Conservation (phyloP, 1,140 invertebrate genomes). For the Asobara japonica region DNA sequence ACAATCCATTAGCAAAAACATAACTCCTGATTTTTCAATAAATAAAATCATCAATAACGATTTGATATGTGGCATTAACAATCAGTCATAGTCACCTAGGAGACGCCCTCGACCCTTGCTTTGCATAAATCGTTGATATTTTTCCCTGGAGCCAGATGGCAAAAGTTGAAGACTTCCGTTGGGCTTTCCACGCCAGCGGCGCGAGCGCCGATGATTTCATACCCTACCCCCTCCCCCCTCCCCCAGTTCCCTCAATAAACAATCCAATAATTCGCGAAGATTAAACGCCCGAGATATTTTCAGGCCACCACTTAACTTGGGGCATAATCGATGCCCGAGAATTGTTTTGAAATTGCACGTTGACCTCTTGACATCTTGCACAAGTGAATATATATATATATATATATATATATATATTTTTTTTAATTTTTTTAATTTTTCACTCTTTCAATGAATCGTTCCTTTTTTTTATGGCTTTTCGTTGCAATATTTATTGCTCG, state of each 20-base stretch:
- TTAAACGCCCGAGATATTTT: slow-evolving; percentile 6
- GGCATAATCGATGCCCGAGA: background rate
- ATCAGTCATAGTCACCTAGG: background rate
- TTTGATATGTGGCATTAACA: too few relatives aligned
- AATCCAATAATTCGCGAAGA: slow-evolving; percentile 12
- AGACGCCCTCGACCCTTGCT: background rate
- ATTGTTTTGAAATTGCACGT: slow-evolving; percentile 17
- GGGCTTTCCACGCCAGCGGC: background rate
- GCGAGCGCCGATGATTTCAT: background rate
- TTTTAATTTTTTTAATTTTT: background rate
- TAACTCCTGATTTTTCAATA: too few relatives aligned
- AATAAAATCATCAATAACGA: background rate
- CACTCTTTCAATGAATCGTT: background rate
- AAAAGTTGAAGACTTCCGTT: slow-evolving; percentile 7
- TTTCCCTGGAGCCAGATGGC: background rate
- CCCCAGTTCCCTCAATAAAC: background rate
- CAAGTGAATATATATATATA: background rate
- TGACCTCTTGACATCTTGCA: slow-evolving; percentile 11
- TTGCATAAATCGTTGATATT: background rate
- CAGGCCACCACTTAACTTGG: slow-evolving; percentile 1
- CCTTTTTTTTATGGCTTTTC: background rate
- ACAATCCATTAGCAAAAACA: background rate
- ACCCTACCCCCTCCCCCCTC: background rate
- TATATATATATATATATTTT: background rate
- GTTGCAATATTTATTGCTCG: background rate